phyloP scores from a whole-genome alignment of 2,797 vertebrate species.

The Chelon labrosus region DNA sequence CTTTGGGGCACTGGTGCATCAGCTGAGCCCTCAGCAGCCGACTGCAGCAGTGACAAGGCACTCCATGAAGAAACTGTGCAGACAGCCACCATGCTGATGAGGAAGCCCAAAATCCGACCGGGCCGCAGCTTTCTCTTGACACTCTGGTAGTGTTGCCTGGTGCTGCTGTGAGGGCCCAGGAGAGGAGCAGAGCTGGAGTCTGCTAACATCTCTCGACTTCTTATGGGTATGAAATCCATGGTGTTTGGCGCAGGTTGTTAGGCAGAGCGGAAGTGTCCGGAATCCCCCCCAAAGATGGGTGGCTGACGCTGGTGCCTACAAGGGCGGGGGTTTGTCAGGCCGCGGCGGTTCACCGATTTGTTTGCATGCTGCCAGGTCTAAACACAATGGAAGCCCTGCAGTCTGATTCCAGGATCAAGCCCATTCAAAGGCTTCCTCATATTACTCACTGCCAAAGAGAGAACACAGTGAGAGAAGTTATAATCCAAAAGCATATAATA shows the following conservation, averaged over 20 bases:
- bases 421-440: constrained; percentile 85
- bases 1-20: constrained; percentile 81
- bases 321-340: constrained; percentile 64
- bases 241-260: constrained; percentile 47
- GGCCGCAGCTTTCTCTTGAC: constrained; percentile 92
- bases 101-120: constrained; percentile 89
- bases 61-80: constrained; percentile 90
- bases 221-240: constrained; percentile 74
- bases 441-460: constrained; percentile 79
- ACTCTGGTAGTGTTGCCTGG: constrained; percentile 76
- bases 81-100: constrained; percentile 88
- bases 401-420: constrained; percentile 77
- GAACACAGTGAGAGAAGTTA: background rate
- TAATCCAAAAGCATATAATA: background rate
- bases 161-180: constrained; percentile 67
- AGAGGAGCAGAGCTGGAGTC: constrained; percentile 53
- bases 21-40: constrained; percentile 51
- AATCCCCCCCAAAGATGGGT: constrained; percentile 45
- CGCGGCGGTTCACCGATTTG: constrained; percentile 65
- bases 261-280: constrained; percentile 44
- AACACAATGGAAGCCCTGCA: constrained; percentile 60
- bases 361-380: constrained; percentile 76
- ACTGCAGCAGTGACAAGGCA: constrained; percentile 89
- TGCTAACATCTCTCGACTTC: constrained; percentile 57
- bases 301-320: constrained; percentile 38